Conservation (phyloP, 2,113 vertebrate species). For the Scalopus aquaticus region DNA sequence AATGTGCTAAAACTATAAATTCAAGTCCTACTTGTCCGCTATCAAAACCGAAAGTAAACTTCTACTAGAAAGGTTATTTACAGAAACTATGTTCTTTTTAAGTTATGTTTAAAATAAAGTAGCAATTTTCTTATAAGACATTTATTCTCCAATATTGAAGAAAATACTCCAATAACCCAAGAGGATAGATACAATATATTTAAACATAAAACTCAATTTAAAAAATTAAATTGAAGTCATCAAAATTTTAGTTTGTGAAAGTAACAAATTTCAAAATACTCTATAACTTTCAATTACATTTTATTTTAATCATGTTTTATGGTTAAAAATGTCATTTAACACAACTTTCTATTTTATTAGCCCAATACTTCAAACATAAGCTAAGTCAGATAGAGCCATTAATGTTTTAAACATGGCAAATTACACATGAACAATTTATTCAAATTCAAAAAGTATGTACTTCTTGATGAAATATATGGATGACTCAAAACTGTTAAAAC, state of each 20-base stretch:
- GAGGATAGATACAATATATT: not conserved
- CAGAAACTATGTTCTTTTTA: not conserved
- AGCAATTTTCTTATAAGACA: conserved; percentile 1
- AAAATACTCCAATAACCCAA: not conserved
- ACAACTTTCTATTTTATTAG: conserved; percentile 21
- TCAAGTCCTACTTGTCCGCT: not conserved
- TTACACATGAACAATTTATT: not conserved
- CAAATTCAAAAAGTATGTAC: not conserved
- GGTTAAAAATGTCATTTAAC: not conserved
- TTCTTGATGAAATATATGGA: not conserved
- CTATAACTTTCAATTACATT: not conserved
- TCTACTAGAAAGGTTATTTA: not conserved
- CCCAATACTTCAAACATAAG: not conserved
- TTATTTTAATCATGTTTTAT: too few relatives aligned
- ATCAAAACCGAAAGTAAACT: conserved; percentile 10
- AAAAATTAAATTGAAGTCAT: not conserved
- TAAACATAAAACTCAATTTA: conserved; percentile 33
- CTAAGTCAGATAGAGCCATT: conserved; percentile 10
- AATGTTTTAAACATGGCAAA: conserved; percentile 14
- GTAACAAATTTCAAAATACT: not conserved
- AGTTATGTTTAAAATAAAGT: conserved; percentile 32
- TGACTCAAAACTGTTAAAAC: not conserved
- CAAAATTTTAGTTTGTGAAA: conserved; percentile 26
- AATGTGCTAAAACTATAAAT: not conserved
- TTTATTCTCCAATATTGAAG: conserved; percentile 17